Evolutionary conservation across 2,797 vertebrate species (phyloP), one percentile per base, ranked within the genome.

Genomic region (Tympanoctomys barrerae): DNA sequence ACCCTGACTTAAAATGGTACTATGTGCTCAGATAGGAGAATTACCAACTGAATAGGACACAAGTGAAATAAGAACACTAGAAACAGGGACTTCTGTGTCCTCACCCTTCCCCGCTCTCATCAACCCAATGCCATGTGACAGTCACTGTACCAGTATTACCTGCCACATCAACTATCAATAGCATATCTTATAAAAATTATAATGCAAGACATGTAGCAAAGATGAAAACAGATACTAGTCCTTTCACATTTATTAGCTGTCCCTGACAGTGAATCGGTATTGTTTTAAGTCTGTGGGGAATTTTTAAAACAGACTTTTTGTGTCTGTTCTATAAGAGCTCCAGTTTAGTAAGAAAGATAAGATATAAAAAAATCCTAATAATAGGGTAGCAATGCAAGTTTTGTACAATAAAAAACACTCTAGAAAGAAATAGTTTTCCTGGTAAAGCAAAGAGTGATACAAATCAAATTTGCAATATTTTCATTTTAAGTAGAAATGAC

Each of bases 1-100:
- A 96, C 94, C 59, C 96, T 93, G 97, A 96, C 95, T 97, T 97
- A 94, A 97, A 97, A 98, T 33, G 75, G 93, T 92, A 70, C 84
- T n/a, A 24, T 78, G 36, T 95, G 97, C 95, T 94, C 87, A 98
- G 96, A 97, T 96, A 95, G 97, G 96, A 95, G 97, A 94, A 97
- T 98, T 97, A 80, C 87, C 5, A 0, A 78, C 87, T 91, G 81
- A 90, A 93, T 89, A 90, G 81, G n/a, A 66, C 85, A 49, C 78
- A 96, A 95, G 66, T 92, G 75, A 57, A 1, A 0, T n/a, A 14
- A 54, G 70, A 22, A 89, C 42, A n/a, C 57, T 7, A 11, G 91
- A 94, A 96, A 95, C 0, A 3, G 80, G 12, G 94, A 92, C 87
- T 31, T 75, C n/a, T 52, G 42, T 75, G 54, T 78, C 24, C 75